Evolutionary conservation across 37 sponge, comb jelly and placozoan genomes (phyloP).

Genomic region (Halichondria panicea): DNA sequence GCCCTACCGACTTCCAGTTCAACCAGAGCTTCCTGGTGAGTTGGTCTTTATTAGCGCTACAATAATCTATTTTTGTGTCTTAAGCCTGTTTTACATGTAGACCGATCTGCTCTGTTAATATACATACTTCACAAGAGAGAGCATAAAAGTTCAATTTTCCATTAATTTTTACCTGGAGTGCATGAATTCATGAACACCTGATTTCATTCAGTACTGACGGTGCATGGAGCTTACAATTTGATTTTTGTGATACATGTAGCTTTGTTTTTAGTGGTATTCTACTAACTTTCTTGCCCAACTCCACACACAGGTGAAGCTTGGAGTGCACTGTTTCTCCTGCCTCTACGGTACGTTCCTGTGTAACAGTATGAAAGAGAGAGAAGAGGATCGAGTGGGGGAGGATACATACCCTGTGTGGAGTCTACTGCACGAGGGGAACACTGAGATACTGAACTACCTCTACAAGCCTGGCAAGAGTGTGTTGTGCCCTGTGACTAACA

Average conservation of each 20-base stretch:
- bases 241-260: no score
- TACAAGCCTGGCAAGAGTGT: slow-evolving; percentile 44
- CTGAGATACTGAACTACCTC: slow-evolving; percentile 69
- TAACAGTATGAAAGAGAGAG: slow-evolving; percentile 76
- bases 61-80: no score
- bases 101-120: no score
- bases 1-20: slow-evolving; percentile 87
- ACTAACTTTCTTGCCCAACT: background rate
- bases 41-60: no score
- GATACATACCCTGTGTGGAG: slow-evolving; percentile 80
- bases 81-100: no score
- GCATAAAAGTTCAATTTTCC: no score
- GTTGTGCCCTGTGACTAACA: slow-evolving; percentile 29
- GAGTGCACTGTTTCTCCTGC: slow-evolving; percentile 71
- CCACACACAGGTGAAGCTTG: slow-evolving; percentile 69
- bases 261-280: no score
- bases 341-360: slow-evolving; percentile 85
- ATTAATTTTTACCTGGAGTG: no score
- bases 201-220: no score
- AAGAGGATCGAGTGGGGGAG: slow-evolving; percentile 29
- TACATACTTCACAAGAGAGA: no score
- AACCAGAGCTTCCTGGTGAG: slow-evolving; percentile 78
- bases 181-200: no score
- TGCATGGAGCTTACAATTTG: no score
- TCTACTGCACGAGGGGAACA: slow-evolving; percentile 41